These are phyloP conservation scores for Hymenopus coronatus DNA, from an alignment of 2,888 invertebrate species.

Conservation along the genomic window DNA sequence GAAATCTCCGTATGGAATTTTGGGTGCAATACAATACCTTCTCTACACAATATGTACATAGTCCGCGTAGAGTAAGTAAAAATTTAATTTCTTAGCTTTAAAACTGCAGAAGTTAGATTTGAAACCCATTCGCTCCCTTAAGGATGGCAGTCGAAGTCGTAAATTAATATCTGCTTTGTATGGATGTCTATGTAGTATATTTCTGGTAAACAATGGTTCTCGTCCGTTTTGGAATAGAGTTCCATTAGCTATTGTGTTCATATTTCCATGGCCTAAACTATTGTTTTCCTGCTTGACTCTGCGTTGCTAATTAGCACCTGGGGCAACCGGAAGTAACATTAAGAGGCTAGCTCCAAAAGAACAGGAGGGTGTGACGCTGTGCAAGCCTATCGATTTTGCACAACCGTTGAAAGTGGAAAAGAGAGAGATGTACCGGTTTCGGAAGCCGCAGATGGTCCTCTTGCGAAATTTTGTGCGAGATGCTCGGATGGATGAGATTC, in stretches of 20 bases:
- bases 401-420: neutral
- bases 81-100: too few species aligned
- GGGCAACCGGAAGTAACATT: neutral
- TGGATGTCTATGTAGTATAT: neutral
- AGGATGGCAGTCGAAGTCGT: too few species aligned
- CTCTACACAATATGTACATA: too few species aligned
- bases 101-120: too few species aligned
- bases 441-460: neutral
- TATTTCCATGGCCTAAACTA: neutral
- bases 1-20: too few species aligned
- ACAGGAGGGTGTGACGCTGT: neutral
- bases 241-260: neutral
- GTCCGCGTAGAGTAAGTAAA: too few species aligned
- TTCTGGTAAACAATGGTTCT: neutral
- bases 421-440: neutral
- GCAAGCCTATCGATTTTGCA: neutral
- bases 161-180: neutral
- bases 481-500: neutral
- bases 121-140: too few species aligned
- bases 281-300: neutral
- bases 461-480: neutral
- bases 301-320: neutral
- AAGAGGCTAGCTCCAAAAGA: neutral
- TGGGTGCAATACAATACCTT: too few species aligned
- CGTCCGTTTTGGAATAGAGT: neutral